phyloP scores from a whole-genome alignment of 2,797 vertebrate species.

The Poeciliopsis infans region DNA sequence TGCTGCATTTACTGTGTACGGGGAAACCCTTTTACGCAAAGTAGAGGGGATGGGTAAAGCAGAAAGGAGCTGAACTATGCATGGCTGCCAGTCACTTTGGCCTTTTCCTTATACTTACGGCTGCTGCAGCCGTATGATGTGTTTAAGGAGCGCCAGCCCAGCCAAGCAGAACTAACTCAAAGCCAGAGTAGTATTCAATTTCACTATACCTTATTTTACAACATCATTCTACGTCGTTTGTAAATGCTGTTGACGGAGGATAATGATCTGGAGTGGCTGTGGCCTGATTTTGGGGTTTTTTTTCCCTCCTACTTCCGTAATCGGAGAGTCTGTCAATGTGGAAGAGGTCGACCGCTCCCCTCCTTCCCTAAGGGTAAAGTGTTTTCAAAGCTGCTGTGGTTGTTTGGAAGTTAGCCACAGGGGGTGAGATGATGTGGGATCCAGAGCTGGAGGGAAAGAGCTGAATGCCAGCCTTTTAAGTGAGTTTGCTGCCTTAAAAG shows the following conservation, averaged over 20 bases:
- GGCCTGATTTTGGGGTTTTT: conserved; percentile 63
- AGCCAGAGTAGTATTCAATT: conserved; percentile 56
- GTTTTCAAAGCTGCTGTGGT: conserved; percentile 56
- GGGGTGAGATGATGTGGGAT: conserved; percentile 41
- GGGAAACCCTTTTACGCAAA: conserved; percentile 53
- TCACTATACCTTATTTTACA: conserved; percentile 41
- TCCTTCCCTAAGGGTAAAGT: conserved; percentile 35
- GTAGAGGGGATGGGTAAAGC: conserved; percentile 46
- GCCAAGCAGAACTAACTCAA: conserved; percentile 71
- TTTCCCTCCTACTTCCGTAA: conserved; percentile 52
- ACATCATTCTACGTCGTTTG: conserved; percentile 67
- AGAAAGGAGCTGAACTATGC: conserved; percentile 49
- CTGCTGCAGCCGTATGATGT: conserved; percentile 49
- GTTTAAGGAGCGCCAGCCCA: conserved; percentile 62
- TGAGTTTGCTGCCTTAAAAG: conserved; percentile 58
- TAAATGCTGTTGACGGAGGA: conserved; percentile 67
- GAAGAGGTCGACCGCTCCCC: conserved; percentile 52
- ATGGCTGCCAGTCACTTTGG: conserved; percentile 34
- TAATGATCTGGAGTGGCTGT: conserved; percentile 78
- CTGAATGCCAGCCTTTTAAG: conserved; percentile 51
- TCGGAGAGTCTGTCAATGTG: conserved; percentile 56
- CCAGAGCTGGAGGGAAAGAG: conserved; percentile 38
- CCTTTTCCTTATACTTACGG: conserved; percentile 39
- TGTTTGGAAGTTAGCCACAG: conserved; percentile 62
- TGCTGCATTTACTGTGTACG: conserved; percentile 52